Percentiles rank a stretch among this genome's conserved stretches.
These are phyloP conservation scores for Cydia pomonella DNA, from an alignment of 1,140 invertebrate species.

Conservation along the genomic window DNA sequence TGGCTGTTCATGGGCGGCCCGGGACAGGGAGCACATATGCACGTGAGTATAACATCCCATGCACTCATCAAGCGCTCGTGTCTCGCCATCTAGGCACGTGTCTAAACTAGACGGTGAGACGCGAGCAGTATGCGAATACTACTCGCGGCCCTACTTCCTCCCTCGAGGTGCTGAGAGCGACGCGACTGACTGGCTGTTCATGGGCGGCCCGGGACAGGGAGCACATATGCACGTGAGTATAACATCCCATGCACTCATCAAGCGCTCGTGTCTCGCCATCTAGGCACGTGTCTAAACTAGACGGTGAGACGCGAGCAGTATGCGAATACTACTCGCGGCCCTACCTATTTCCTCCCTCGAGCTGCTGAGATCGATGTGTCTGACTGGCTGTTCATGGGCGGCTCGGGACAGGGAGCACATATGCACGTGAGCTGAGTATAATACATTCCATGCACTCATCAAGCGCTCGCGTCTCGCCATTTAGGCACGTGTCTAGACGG, in stretches of 20 bases:
- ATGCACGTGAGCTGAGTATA: slow-evolving; percentile 93
- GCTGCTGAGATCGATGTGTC: slow-evolving; percentile 91
- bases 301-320: slow-evolving; percentile 87
- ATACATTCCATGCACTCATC: background rate
- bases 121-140: slow-evolving; percentile 88
- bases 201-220: slow-evolving; percentile 95
- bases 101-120: slow-evolving; percentile 90
- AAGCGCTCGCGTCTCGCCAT: too few relatives aligned
- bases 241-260: background rate
- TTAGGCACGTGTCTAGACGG: too few relatives aligned
- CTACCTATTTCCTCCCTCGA: slow-evolving; percentile 93
- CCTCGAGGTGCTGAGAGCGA: slow-evolving; percentile 91
- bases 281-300: too few relatives aligned
- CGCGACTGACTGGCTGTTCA: slow-evolving; percentile 97
- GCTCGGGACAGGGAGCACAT: slow-evolving; percentile 94
- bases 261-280: too few relatives aligned
- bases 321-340: slow-evolving; percentile 91
- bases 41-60: slow-evolving; percentile 85
- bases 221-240: slow-evolving; percentile 95
- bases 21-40: slow-evolving; percentile 96
- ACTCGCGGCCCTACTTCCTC: slow-evolving; percentile 93
- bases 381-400: slow-evolving; percentile 99
- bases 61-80: background rate
- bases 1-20: slow-evolving; percentile 98
- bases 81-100: too few relatives aligned